Evolutionary conservation across 2,797 vertebrate species (phyloP).

Genomic region (Dipus sagitta): DNA sequence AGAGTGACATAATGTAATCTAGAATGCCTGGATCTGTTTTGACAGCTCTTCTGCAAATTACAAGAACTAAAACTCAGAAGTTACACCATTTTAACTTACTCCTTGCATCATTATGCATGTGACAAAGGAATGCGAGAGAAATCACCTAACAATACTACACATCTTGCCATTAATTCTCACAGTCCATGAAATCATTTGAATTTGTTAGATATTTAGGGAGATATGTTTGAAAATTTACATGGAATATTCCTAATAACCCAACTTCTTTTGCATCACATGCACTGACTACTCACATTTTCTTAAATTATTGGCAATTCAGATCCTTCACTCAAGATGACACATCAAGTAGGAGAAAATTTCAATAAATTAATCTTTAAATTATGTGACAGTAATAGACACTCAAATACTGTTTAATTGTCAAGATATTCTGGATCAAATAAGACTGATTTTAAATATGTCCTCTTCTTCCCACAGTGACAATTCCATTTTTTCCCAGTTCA

Average conservation of each 20-base stretch:
- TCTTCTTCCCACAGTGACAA: not conserved
- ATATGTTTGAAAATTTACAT: not conserved
- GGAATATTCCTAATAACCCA: not conserved
- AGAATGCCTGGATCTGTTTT: not conserved
- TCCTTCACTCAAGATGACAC: not conserved
- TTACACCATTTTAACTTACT: not conserved
- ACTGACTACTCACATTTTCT: not conserved
- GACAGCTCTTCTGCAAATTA: slow-evolving; percentile 19
- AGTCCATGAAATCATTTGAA: no score
- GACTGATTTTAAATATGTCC: not conserved
- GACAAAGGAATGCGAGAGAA: no score
- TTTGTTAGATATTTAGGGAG: no score
- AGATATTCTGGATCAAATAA: not conserved
- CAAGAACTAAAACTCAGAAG: slow-evolving; percentile 32
- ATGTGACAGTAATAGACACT: not conserved
- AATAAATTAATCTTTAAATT: slow-evolving; percentile 1
- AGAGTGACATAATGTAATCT: not conserved
- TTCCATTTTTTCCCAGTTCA: not conserved
- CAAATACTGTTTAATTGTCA: not conserved
- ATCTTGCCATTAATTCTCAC: no score
- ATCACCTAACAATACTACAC: no score
- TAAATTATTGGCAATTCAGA: not conserved
- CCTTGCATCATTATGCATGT: no score
- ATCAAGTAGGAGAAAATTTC: not conserved
- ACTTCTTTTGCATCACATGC: not conserved